Base-by-base conservation (phyloP, 2,797 vertebrate genomes). In the Epinephelus coioides region DNA sequence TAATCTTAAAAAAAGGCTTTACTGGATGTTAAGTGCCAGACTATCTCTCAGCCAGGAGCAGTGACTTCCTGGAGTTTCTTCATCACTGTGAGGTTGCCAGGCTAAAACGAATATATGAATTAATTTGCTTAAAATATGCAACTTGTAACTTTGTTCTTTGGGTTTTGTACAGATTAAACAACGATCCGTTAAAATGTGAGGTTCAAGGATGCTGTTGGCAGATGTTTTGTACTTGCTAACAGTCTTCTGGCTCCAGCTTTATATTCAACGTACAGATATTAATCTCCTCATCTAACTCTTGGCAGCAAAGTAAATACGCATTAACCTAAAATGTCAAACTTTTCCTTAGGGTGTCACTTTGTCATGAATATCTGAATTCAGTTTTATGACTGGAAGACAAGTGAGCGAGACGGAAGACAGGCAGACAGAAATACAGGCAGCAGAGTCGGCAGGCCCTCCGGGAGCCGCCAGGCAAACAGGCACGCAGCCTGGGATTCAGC, bases 401-500 rank as follows among this genome's bases (percentile, higher is more conserved):
- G 30, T 2, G 17, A 57, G 71, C 7, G 27, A 18, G 50, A 69
- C 19, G 8, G 47, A 10, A 46, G 23, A 56, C 49, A 64, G 57
- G 49, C 40, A 43, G 40, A 43, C 40, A 43, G 40, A 43, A 43
- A 43, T 12, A 43, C 40, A 43, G 57, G 49, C 75, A 84, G 64
- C 12, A 30, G 43, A 69, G 57, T 14, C 14, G 23, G 67, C 56
- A 56, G 70, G 25, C 62, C 76, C 49, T 68, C 7, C 0, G 75
- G 78, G 83, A 74, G 38, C 30, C 73, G 63, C 51, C 60, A 78
- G 81, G 66, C 65, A 81, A 82, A 82, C 57, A 75, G 68, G 74
- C 76, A 84, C 69, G 34, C 69, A 81, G 82, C 51, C 86, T 57
- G 62, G 68, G 73, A 73, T 54, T 87, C 78, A 89, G 79, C 59